These are phyloP conservation scores for Coluber constrictor DNA, from an alignment of 2,797 vertebrate genomes.

Conservation along the genomic window DNA sequence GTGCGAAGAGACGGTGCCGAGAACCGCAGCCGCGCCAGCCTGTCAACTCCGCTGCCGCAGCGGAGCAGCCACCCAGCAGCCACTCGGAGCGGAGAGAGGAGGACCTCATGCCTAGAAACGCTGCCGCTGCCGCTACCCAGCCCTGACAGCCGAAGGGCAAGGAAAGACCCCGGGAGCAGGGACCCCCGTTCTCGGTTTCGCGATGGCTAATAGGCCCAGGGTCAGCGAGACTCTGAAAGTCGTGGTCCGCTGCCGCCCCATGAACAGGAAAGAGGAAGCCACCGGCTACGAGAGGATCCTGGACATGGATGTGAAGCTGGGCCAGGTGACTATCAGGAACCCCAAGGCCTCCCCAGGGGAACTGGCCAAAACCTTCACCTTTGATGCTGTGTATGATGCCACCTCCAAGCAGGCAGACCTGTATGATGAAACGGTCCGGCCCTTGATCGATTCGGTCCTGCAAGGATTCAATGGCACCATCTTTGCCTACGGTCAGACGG, in stretches of 20 bases:
- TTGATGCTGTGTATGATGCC: conserved; percentile 89
- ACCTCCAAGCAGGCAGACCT: conserved; percentile 85
- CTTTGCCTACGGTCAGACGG: conserved; percentile 93
- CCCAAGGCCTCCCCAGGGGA: conserved; percentile 83
- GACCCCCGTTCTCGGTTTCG: conserved; percentile 15
- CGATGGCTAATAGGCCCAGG: conserved; percentile 75
- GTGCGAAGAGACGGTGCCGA: neutral
- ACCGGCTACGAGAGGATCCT: conserved; percentile 79
- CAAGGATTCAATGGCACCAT: conserved; percentile 93
- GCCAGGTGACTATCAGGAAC: conserved; percentile 88
- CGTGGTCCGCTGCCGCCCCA: conserved; percentile 92
- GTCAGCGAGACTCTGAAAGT: conserved; percentile 86
- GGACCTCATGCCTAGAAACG: conserved; percentile 15
- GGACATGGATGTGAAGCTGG: conserved; percentile 85
- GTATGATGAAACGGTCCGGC: conserved; percentile 90
- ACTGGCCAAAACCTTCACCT: conserved; percentile 90
- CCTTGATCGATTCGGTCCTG: conserved; percentile 88
- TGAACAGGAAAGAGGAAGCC: conserved; percentile 82
- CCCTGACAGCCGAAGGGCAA: neutral
- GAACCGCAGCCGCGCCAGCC: conserved; percentile 34
- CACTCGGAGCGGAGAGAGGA: neutral
- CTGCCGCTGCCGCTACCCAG: neutral
- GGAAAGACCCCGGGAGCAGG: neutral
- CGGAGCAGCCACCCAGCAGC: neutral
- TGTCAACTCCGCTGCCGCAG: neutral